Conservation (phyloP, 1,140 invertebrate genomes). For the Anastatus disparis region DNA sequence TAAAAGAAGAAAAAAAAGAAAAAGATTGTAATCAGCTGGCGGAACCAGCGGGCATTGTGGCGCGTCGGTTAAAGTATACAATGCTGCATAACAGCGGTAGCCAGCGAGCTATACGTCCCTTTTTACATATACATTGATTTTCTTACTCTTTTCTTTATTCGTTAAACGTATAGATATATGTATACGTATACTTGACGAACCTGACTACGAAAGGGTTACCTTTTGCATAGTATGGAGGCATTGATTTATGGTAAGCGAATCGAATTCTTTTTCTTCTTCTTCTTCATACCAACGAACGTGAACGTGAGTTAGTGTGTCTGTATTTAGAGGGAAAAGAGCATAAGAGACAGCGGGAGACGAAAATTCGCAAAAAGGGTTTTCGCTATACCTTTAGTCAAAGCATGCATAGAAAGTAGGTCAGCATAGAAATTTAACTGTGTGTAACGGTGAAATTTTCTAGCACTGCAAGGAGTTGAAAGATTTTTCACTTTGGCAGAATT, state of each 20-base stretch:
- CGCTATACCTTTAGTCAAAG: slow-evolving; percentile 16
- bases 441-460: too few species aligned
- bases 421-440: background rate
- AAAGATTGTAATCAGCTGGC: slow-evolving; percentile 49
- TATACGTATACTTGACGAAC: too few species aligned
- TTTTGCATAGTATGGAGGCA: background rate
- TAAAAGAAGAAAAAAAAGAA: too few species aligned
- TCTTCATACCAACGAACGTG: slow-evolving; percentile 39
- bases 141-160: background rate
- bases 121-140: background rate
- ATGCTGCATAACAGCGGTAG: slow-evolving; percentile 44
- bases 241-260: slow-evolving; percentile 61
- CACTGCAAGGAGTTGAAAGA: too few species aligned
- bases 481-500: too few species aligned
- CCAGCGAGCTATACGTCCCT: slow-evolving; percentile 28
- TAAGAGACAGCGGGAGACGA: slow-evolving; percentile 24
- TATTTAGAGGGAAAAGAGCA: background rate
- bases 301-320: background rate
- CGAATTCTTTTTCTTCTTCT: too few species aligned
- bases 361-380: slow-evolving; percentile 33
- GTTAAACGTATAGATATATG: background rate
- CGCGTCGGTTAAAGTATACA: slow-evolving; percentile 45
- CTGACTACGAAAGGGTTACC: slow-evolving; percentile 46
- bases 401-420: slow-evolving; percentile 22
- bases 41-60: slow-evolving; percentile 52